phyloP scores from a whole-genome alignment of 2,888 invertebrate species.

The Morpho achilles region DNA sequence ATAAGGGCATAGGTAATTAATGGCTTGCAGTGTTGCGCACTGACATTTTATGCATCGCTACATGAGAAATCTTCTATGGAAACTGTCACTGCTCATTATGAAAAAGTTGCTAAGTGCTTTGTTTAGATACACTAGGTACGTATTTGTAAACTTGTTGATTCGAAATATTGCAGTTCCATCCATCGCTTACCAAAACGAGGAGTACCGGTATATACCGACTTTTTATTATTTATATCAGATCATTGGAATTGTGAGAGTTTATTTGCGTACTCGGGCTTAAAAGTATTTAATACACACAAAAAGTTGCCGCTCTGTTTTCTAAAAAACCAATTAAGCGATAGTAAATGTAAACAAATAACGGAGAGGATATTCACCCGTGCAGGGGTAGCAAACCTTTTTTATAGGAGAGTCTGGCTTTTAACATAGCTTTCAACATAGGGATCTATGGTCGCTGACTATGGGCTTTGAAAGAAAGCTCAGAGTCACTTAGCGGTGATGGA shows the following conservation, averaged over 20 bases:
- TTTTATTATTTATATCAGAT: slow-evolving; percentile 17
- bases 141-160: slow-evolving; percentile 32
- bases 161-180: slow-evolving; percentile 20
- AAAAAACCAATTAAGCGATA: too few relatives aligned
- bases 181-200: slow-evolving; percentile 17
- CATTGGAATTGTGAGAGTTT: slow-evolving; percentile 13
- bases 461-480: too few relatives aligned
- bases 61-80: slow-evolving; percentile 66
- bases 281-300: too few relatives aligned
- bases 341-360: too few relatives aligned
- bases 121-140: slow-evolving; percentile 37
- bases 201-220: slow-evolving; percentile 6
- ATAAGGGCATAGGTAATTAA: slow-evolving; percentile 70
- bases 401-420: too few relatives aligned
- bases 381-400: too few relatives aligned
- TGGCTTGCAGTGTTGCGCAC: slow-evolving; percentile 57
- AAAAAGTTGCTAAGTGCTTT: slow-evolving; percentile 62
- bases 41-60: slow-evolving; percentile 67
- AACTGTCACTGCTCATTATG: slow-evolving; percentile 64
- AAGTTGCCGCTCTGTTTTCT: too few relatives aligned
- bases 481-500: too few relatives aligned
- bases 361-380: too few relatives aligned
- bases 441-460: too few relatives aligned
- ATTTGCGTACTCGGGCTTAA: slow-evolving; percentile 10
- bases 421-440: too few relatives aligned